Base-by-base conservation (phyloP, 2,888 invertebrate species). In the Steinernema hermaphroditum region DNA sequence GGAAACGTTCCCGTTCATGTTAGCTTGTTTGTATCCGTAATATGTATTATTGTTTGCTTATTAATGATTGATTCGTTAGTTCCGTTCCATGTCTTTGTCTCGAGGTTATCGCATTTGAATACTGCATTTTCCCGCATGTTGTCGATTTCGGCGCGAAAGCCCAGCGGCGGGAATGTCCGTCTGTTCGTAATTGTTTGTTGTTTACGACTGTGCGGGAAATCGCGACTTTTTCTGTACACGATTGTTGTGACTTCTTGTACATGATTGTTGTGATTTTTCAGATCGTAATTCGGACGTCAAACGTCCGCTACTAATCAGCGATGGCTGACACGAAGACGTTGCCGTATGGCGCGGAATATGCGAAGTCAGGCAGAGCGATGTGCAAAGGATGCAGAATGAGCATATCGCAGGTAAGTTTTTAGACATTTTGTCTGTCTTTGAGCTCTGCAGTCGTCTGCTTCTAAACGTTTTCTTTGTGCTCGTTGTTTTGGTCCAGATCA, bases 281-380 rank as follows among this genome's bases (percentile, higher is more conserved):
- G 50, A 2, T 50, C 2, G 1, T 24, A 22, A 16, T 6, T 9
- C 24, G 19, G 50, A 8, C 50, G 24, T 12, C 50, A 46, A 54
- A 27, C 27, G n/a, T 54, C 54, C 16, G 2, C 4, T 22, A 54
- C 37, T 37, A 37, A 37, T 12, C 4, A 4, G 37, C 12, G 4
- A 62, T 62, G 62, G 62, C 32, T 14, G 62, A 62, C 29, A 16
- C 27, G 54, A 54, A 44, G 22, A 68, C 72, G 9, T 54, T 82
- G 41, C 83, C 87, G 16, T 83, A 76, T 69, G 72, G 75, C 2
- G 74, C 75, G 22, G 84, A 83, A 70, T 85, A 83, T 70, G 79
- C 82, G 1, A 83, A 80, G 68, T 76, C 77, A 1, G 70, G 34
- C 0, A 80, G 46, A 16, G 22, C 62, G 34, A 54, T 71, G 0